Conservation (phyloP, 2,797 vertebrate species). For the Artibeus lituratus region DNA sequence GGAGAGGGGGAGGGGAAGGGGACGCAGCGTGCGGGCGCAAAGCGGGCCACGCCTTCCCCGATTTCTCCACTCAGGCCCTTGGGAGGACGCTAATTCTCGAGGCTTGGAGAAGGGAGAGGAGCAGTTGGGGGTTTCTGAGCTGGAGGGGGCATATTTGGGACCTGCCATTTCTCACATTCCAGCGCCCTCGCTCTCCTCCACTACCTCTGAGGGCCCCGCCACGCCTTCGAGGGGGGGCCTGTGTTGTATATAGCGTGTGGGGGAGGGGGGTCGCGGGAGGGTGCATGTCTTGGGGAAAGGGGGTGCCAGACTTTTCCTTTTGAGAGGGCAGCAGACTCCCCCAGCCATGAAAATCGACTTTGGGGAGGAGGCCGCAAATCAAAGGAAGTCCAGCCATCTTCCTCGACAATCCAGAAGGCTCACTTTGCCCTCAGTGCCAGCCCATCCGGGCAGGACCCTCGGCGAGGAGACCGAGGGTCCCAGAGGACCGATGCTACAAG, state of each 20-base stretch:
- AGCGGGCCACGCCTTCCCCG: background rate
- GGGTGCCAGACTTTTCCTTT: conserved; percentile 46
- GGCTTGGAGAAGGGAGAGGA: conserved; percentile 41
- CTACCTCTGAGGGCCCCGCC: conserved; percentile 68
- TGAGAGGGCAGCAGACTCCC: conserved; percentile 52
- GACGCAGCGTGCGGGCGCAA: fast-evolving
- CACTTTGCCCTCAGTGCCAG: conserved; percentile 70
- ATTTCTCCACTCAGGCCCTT: conserved; percentile 4
- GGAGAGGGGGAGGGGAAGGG: background rate
- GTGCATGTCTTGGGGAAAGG: conserved; percentile 69
- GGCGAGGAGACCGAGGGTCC: conserved; percentile 63
- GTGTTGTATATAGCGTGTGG: conserved; percentile 69
- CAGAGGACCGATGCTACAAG: conserved; percentile 70
- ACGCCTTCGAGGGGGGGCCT: conserved; percentile 40
- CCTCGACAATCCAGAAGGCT: conserved; percentile 49
- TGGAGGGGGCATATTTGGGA: conserved; percentile 1
- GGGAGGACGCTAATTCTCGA: background rate
- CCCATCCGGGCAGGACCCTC: conserved; percentile 67
- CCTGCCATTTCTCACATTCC: conserved; percentile 59
- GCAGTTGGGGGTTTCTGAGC: background rate
- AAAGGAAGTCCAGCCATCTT: background rate
- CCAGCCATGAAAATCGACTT: conserved; percentile 28
- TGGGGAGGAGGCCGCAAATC: conserved; percentile 2
- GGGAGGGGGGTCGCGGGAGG: conserved; percentile 61
- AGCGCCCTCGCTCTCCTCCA: conserved; percentile 45